phyloP scores from a whole-genome alignment of 2,888 invertebrate genomes.

The Drosophila sordidula region DNA sequence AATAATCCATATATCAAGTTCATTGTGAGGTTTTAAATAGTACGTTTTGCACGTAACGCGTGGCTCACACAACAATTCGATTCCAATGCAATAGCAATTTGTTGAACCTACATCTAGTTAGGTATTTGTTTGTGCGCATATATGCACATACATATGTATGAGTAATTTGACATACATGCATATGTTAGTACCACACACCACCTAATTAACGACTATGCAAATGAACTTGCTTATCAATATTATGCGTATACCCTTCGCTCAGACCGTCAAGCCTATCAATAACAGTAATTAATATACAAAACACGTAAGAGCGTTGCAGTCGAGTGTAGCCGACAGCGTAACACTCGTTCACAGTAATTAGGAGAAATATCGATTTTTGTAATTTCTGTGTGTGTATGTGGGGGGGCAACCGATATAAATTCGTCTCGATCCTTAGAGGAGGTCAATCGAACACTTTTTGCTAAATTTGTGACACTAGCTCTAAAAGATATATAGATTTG shows the following conservation, averaged over 20 bases:
- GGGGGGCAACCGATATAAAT: too few species aligned
- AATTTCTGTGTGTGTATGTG: too few species aligned
- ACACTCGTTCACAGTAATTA: too few species aligned
- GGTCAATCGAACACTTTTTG: too few species aligned
- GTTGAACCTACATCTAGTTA: background rate
- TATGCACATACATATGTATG: background rate
- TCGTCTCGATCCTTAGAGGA: too few species aligned
- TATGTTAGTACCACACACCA: background rate
- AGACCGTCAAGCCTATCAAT: conserved; percentile 1
- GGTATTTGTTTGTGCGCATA: background rate
- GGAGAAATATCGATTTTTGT: too few species aligned
- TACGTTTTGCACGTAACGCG: background rate
- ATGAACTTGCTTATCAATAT: conserved; percentile 32
- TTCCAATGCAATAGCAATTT: background rate
- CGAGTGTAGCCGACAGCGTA: too few species aligned
- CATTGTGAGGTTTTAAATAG: conserved; percentile 14
- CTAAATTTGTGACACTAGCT: too few species aligned
- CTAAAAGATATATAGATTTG: too few species aligned
- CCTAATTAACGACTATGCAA: conserved; percentile 35
- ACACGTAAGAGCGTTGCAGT: too few species aligned
- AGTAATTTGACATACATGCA: conserved; percentile 2
- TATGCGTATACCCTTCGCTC: background rate
- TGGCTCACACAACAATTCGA: background rate
- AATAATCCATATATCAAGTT: conserved; percentile 25
- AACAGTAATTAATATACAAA: background rate